phyloP scores from a whole-genome alignment of 2,113 vertebrate genomes.

The Pagrus major region DNA sequence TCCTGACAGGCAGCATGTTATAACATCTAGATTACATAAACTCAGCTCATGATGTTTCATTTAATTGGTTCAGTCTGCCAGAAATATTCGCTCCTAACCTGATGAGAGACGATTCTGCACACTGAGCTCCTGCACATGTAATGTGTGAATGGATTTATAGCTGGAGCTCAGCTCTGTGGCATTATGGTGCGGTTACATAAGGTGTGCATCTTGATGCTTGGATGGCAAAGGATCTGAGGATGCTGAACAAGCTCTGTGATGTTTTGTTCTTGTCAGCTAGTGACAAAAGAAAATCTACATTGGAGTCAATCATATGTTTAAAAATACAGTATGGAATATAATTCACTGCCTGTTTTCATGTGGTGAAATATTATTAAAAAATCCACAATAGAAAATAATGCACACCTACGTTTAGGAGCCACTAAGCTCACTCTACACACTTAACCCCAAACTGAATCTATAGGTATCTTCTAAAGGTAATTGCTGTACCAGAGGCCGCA shows the following conservation, averaged over 20 bases:
- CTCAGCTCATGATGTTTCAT: conserved; percentile 17
- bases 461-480: too few species aligned
- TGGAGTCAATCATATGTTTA: too few species aligned
- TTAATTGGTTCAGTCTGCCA: conserved; percentile 45
- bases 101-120: conserved; percentile 7
- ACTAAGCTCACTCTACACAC: too few species aligned
- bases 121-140: conserved; percentile 1
- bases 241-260: neutral
- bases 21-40: conserved; percentile 56
- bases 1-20: conserved; percentile 29
- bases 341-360: too few species aligned
- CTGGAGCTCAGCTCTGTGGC: conserved; percentile 9
- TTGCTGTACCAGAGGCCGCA: too few species aligned
- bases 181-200: conserved; percentile 4
- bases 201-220: neutral
- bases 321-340: too few species aligned
- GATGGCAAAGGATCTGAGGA: conserved; percentile 12
- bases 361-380: too few species aligned
- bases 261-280: neutral
- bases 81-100: conserved; percentile 27
- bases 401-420: too few species aligned
- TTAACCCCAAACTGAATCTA: too few species aligned
- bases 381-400: too few species aligned
- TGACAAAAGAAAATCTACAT: neutral
- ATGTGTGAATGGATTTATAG: conserved; percentile 7